A percentile compares a stretch with the other conserved stretches of the same genome.
phyloP scores from a whole-genome alignment of 92 coral and sea anemone genomes.

The Heliopora coerulea region DNA sequence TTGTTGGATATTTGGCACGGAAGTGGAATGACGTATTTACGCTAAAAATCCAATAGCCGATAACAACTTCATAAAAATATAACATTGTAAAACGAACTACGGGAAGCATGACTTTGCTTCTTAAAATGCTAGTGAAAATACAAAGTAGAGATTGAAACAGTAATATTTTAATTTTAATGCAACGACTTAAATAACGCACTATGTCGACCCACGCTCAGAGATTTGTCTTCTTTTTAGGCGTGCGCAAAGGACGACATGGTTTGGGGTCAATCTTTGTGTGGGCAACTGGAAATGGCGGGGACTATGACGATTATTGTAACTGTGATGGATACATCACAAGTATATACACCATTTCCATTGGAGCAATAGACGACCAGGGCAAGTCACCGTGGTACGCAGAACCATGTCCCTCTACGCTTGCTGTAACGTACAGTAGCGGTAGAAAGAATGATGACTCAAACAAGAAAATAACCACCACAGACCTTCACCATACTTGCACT shows the following conservation, averaged over 20 bases:
- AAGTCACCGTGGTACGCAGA: conserved; percentile 99
- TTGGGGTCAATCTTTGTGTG: conserved; percentile 97
- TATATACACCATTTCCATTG: conserved; percentile 90
- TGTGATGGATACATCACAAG: conserved; percentile 99
- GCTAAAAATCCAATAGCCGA: too few species aligned
- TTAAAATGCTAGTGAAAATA: too few species aligned
- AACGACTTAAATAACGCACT: too few species aligned
- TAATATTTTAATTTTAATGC: too few species aligned
- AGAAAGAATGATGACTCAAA: conserved; percentile 51
- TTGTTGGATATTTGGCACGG: too few species aligned
- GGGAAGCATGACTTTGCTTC: too few species aligned
- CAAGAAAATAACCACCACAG: conserved; percentile 88
- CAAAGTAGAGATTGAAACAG: too few species aligned
- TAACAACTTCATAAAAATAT: too few species aligned
- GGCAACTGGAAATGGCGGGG: conserved; percentile 99
- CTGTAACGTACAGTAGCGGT: conserved; percentile 97
- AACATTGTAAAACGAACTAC: too few species aligned
- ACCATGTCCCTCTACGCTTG: conserved; percentile 95
- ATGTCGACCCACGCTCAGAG: too few species aligned
- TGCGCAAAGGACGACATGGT: conserved; percentile 86
- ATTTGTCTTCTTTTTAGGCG: conserved; percentile 72
- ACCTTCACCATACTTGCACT: conserved; percentile 73
- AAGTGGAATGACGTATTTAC: too few species aligned
- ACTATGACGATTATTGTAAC: conserved; percentile 86
- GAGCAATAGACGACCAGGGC: conserved; percentile 91